Conservation (phyloP, 2,888 invertebrate species). For the Tricholauxania praeusta region DNA sequence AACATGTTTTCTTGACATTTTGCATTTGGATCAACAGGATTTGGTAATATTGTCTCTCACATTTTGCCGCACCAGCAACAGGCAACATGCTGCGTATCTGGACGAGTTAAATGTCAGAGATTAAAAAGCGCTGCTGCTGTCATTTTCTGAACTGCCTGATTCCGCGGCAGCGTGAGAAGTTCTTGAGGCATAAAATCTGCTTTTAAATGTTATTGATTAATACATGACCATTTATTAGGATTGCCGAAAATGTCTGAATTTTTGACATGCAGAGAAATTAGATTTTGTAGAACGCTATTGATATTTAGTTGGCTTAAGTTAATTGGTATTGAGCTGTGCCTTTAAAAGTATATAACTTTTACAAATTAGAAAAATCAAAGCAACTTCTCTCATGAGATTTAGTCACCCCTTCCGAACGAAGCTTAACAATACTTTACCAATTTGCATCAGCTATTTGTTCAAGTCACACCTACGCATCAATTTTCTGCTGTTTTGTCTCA, state of each 20-base stretch:
- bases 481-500: no score
- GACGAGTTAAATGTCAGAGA: conserved; percentile 11
- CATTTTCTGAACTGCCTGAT: no score
- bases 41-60: conserved; percentile 7
- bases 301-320: no score
- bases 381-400: no score
- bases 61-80: background rate
- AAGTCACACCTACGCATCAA: no score
- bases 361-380: no score
- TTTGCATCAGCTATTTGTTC: no score
- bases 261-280: conserved; percentile 30
- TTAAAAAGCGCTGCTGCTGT: background rate
- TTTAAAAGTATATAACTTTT: no score
- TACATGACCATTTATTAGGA: conserved; percentile 31
- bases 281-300: conserved; percentile 11
- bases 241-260: conserved; percentile 18
- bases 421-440: no score
- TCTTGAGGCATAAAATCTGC: conserved; percentile 1
- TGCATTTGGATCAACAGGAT: conserved; percentile 39
- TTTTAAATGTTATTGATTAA: conserved; percentile 37
- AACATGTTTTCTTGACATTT: conserved; percentile 64
- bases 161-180: conserved; percentile 29
- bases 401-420: no score
- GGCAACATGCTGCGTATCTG: conserved; percentile 34
- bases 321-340: no score